Evolutionary conservation across 2,797 vertebrate genomes (phyloP).

Genomic region (Florisuga fusca): DNA sequence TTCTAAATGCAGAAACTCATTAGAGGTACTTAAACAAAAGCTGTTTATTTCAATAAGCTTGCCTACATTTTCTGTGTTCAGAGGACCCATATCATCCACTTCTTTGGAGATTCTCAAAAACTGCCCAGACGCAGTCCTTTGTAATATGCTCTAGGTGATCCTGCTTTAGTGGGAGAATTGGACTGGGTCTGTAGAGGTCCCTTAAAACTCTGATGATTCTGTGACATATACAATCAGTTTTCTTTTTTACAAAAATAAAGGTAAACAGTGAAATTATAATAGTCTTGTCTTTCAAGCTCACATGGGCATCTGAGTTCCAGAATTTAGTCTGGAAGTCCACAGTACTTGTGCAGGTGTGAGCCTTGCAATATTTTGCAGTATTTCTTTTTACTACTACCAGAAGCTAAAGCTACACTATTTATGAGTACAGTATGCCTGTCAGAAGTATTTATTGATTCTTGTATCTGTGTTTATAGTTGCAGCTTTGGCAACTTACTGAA

Average conservation of each 20-base stretch:
- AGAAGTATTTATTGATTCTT: neutral
- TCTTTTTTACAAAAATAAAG: neutral
- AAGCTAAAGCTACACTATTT: neutral
- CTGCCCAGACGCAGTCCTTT: too few relatives aligned
- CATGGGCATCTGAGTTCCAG: neutral
- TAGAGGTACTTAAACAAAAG: conserved; percentile 1
- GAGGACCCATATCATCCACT: neutral
- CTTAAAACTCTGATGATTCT: too few relatives aligned
- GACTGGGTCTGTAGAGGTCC: too few relatives aligned
- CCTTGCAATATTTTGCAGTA: neutral
- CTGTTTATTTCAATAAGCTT: conserved; percentile 25
- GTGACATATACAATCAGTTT: neutral
- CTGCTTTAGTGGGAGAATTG: too few relatives aligned
- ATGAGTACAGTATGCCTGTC: neutral
- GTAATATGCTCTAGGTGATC: too few relatives aligned
- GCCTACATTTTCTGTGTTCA: neutral
- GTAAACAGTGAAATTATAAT: neutral
- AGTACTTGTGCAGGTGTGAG: neutral
- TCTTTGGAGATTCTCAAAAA: too few relatives aligned
- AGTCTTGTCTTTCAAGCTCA: neutral
- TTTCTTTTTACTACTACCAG: neutral
- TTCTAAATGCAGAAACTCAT: conserved; percentile 10
- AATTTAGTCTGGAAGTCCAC: neutral
- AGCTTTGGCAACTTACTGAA: neutral
- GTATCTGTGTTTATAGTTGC: neutral